A percentile compares a stretch with the other conserved stretches of the same genome.
phyloP scores from a whole-genome alignment of 1,140 invertebrate genomes.

The Spodoptera litura region DNA sequence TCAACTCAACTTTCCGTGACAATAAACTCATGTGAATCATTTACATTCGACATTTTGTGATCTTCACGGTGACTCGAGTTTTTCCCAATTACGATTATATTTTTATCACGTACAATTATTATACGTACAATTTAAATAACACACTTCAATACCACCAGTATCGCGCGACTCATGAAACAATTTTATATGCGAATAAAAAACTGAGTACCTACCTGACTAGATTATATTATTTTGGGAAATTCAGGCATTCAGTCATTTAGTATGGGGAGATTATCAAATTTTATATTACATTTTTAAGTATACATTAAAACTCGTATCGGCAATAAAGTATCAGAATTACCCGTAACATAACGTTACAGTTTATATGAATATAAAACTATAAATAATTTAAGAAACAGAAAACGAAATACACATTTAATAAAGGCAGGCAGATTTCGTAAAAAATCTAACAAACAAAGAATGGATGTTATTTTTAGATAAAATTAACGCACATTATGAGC shows the following conservation, averaged over 20 bases:
- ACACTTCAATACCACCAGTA: neutral
- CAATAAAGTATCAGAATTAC: conserved; percentile 46
- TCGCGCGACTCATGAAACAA: neutral
- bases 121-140: neutral
- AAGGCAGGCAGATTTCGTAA: conserved; percentile 79
- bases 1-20: no score
- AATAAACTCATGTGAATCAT: no score
- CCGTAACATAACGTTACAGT: conserved; percentile 29
- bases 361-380: conserved; percentile 49
- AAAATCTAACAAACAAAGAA: conserved; percentile 83
- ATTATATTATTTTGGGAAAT: neutral
- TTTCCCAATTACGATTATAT: no score
- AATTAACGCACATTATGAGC: conserved; percentile 84
- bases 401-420: conserved; percentile 64
- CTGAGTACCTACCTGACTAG: neutral
- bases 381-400: conserved; percentile 46
- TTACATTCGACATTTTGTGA: no score
- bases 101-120: no score
- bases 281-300: conserved; percentile 43
- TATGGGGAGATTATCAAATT: conserved; percentile 37
- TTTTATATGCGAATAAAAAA: conserved; percentile 29
- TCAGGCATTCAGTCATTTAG: conserved; percentile 6
- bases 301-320: conserved; percentile 42
- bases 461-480: conserved; percentile 83
- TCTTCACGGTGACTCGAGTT: no score